Base-by-base conservation (phyloP, 2,888 invertebrate genomes). In the Cephonodes hylas region DNA sequence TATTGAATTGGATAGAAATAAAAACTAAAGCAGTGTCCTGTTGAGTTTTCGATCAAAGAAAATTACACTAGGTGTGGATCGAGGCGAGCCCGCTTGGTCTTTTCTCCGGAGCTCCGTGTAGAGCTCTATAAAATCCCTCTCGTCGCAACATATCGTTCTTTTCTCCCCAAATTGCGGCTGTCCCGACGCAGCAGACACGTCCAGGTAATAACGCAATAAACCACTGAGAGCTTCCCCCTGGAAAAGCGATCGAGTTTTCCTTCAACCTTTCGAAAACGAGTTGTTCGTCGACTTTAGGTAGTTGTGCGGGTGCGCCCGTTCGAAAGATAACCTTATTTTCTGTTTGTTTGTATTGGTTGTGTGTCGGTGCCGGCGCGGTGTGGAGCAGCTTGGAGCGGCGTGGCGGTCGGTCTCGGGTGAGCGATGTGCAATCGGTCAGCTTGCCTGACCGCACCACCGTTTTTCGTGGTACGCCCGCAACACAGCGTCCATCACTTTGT, bases 191-290 rank as follows among this genome's bases (percentile, higher is more conserved):
- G 85, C 84, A 84, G 88, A 89, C 90, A 89, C 89, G 91, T 91
- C 88, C 91, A 92, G 91, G 92, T 92, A 91, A 92, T 92, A 92
- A 92, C 91, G 89, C 91, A 91, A 92, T 92, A 92, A 91, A 91
- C 90, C 90, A 91, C 89, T 88, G 89, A 89, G 91, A 88, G 90
- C 86, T 88, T 90, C 88, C 88, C 86, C 83, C 88, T 87, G 86
- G 89, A 90, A 90, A 90, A 91, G 86, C 90, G 90, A 91, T 91
- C 90, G 90, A 90, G 88, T 91, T 91, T 92, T 90, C 88, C 85
- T 85, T 85, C 86, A 87, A 87, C 85, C 86, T 89, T 87, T 87
- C 85, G 86, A 85, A 88, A 87, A 89, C 86, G 85, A 88, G 88
- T 88, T 85, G 86, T 86, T 84, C 77, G 75, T 80, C 82, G 83